These are phyloP conservation scores for Sinosuthora webbiana DNA, from an alignment of 2,113 vertebrate species.

Conservation along the genomic window DNA sequence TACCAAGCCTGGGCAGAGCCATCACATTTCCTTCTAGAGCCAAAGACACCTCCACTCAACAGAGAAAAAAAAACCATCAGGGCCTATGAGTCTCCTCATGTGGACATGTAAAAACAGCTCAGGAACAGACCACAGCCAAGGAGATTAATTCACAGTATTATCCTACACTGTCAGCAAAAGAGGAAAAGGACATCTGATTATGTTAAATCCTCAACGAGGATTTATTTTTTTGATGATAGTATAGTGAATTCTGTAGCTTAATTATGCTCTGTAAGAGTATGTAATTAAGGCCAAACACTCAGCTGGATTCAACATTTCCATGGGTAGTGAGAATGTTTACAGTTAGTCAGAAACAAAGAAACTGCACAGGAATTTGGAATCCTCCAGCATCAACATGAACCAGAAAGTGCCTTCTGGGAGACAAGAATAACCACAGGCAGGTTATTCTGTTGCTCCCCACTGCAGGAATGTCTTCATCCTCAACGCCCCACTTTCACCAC, in stretches of 20 bases:
- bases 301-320: background rate
- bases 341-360: background rate
- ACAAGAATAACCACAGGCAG: background rate
- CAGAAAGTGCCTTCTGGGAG: background rate
- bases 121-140: background rate
- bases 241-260: background rate
- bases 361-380: background rate
- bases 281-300: background rate
- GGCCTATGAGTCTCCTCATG: background rate
- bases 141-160: background rate
- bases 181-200: background rate
- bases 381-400: background rate
- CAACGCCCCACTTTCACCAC: background rate
- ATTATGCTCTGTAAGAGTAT: background rate
- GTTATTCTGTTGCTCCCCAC: background rate
- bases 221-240: background rate
- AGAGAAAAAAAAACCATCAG: accelerated
- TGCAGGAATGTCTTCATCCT: background rate
- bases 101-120: background rate
- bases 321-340: background rate
- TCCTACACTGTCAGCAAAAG: background rate
- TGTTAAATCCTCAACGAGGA: background rate
- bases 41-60: background rate
- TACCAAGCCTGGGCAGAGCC: background rate
- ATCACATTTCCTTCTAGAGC: background rate